Evolutionary conservation across 2,113 vertebrate species (phyloP), one percentile per base, ranked within the genome.

Genomic region (Telmatochromis sp.): DNA sequence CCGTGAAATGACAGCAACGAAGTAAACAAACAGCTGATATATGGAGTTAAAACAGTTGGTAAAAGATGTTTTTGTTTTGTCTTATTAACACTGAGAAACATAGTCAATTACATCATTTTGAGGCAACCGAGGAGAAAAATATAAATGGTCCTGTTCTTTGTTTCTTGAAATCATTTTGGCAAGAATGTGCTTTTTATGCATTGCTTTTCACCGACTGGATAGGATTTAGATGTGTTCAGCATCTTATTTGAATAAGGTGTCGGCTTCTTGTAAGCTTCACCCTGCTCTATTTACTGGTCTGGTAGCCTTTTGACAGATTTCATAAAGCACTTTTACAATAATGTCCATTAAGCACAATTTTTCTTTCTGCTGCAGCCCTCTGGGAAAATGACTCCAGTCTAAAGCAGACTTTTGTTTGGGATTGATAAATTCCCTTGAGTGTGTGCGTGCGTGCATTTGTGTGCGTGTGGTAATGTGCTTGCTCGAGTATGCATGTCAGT

Each of bases 181-280:
- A 65, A 60, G 54, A 90, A 85, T 75, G 35, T 28, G 49, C 26
- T 85, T 90, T 17, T 55, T 86, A 42, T 89, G 49, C 75, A 58
- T 54, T 49, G 7, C 40, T 28, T 86, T 81, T 87, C 54, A 63
- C 68, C 19, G 3, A 31, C 78, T 83, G 51, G 37, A 83, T 85
- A 55, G 49, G 57, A 85, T 93, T 92, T 88, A 85, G 78, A 91
- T 87, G 78, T 85, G 31, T 93, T 91, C 84, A 82, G 83, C 85
- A 84, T 90, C 89, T 93, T 88, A 93, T 93, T 91, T 92, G 51
- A 93, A 94, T 92, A 92, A 91, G 82, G 73, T 90, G 87, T 90
- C 88, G 81, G 89, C 73, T 81, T 84, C 89, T 87, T 84, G 89
- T 91, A 60, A 91, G 82, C 83, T 75, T 81, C 68, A 68, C 42